Conservation (phyloP, 2,797 vertebrate species). For the Darevskia mixta region DNA sequence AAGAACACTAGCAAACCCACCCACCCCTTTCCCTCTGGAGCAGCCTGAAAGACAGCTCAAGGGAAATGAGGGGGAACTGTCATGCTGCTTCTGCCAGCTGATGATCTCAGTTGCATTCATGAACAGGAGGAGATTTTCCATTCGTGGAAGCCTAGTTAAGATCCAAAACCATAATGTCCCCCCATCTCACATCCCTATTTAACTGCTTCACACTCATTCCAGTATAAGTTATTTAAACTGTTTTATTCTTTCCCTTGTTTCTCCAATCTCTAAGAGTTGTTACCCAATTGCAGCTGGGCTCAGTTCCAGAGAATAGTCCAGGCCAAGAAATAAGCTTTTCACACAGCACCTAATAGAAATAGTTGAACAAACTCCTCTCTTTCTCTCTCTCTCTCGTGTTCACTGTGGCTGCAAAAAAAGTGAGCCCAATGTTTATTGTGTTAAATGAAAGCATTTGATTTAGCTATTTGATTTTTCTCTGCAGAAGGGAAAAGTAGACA, state of each 20-base stretch:
- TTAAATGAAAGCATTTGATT: not conserved
- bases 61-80: too few species aligned
- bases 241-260: conserved; percentile 47
- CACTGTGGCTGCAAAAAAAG: conserved; percentile 47
- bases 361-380: conserved; percentile 50
- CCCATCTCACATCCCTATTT: conserved; percentile 39
- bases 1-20: too few species aligned
- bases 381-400: too few species aligned
- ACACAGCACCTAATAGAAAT: conserved; percentile 59
- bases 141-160: not conserved
- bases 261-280: not conserved
- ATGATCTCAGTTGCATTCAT: too few species aligned
- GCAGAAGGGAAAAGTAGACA: not conserved
- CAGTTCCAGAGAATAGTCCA: conserved; percentile 52
- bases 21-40: too few species aligned
- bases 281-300: conserved; percentile 59
- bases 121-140: too few species aligned
- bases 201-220: conserved; percentile 38
- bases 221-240: conserved; percentile 25
- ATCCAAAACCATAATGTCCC: not conserved
- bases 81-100: not conserved
- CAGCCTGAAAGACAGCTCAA: too few species aligned
- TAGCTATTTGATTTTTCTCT: not conserved
- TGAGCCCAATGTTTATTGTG: conserved; percentile 7
- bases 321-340: conserved; percentile 53